These are phyloP conservation scores for Dicycla oo DNA, from an alignment of 2,888 invertebrate species.

Conservation along the genomic window DNA sequence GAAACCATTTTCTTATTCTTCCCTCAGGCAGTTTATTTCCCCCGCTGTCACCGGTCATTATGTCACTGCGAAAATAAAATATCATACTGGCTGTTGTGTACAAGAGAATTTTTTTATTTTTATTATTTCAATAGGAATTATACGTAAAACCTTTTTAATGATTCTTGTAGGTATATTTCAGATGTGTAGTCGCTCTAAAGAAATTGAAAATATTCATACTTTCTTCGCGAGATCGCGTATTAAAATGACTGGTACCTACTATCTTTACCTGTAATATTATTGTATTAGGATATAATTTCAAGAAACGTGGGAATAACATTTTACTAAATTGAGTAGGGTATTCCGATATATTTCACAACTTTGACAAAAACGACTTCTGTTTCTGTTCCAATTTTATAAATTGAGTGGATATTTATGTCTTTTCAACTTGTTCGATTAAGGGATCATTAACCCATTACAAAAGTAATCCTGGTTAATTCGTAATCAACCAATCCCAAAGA, in stretches of 20 bases:
- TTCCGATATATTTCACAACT: conserved; percentile 3
- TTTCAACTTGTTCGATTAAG: conserved; percentile 14
- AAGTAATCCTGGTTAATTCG: conserved; percentile 27
- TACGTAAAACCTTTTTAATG: conserved; percentile 55
- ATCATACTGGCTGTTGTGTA: conserved; percentile 65
- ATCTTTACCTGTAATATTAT: conserved; percentile 15
- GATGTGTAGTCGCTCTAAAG: conserved; percentile 16
- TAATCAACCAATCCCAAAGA: conserved; percentile 52
- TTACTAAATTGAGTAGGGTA: conserved; percentile 8
- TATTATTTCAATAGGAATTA: conserved; percentile 56
- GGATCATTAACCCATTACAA: not conserved
- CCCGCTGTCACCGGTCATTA: conserved; percentile 82
- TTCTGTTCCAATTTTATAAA: conserved; percentile 10
- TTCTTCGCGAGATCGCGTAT: conserved; percentile 5
- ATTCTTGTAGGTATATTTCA: conserved; percentile 31
- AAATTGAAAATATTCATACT: conserved; percentile 5
- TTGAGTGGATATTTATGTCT: not conserved
- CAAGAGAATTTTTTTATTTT: conserved; percentile 59
- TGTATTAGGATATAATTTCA: conserved; percentile 18
- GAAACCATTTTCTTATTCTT: conserved; percentile 79
- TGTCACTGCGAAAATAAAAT: conserved; percentile 77
- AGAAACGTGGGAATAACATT: conserved; percentile 14
- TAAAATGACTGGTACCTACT: not conserved
- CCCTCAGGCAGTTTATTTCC: conserved; percentile 80
- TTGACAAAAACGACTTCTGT: conserved; percentile 5